These are phyloP conservation scores for Ailurus styani DNA, from an alignment of 2,113 vertebrate genomes.

Conservation along the genomic window DNA sequence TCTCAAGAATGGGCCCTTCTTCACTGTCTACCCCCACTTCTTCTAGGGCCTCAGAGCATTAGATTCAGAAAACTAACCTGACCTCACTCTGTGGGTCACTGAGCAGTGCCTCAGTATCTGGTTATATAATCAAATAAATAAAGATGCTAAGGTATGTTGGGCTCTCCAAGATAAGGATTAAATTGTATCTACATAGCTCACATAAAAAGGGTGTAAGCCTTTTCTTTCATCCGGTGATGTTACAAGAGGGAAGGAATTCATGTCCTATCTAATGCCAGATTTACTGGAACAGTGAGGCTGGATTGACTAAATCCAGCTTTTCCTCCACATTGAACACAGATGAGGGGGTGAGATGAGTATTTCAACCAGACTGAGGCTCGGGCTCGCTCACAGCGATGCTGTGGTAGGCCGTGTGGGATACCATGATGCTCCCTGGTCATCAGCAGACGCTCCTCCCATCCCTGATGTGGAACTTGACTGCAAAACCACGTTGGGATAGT, in stretches of 20 bases:
- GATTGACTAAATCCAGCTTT: background rate
- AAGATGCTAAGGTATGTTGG: background rate
- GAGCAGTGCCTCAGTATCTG: background rate
- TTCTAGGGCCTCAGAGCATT: background rate
- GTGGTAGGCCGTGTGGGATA: accelerated
- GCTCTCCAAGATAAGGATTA: background rate
- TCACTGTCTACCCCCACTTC: background rate
- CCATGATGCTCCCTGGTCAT: accelerated
- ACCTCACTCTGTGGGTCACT: background rate
- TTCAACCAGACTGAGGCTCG: background rate
- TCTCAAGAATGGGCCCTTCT: background rate
- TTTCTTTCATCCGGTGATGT: background rate
- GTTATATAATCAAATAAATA: background rate
- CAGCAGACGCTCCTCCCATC: accelerated
- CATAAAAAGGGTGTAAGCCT: background rate
- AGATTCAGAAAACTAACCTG: background rate
- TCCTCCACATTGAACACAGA: background rate
- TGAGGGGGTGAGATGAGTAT: background rate
- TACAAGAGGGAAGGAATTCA: background rate
- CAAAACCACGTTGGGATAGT: background rate
- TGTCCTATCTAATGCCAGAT: background rate
- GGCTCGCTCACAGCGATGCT: background rate
- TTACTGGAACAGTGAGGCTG: background rate
- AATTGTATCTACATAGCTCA: background rate
- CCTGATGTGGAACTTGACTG: too few species aligned